Conservation (phyloP, 2,113 vertebrate species). For the Nyctereutes procyonoides region DNA sequence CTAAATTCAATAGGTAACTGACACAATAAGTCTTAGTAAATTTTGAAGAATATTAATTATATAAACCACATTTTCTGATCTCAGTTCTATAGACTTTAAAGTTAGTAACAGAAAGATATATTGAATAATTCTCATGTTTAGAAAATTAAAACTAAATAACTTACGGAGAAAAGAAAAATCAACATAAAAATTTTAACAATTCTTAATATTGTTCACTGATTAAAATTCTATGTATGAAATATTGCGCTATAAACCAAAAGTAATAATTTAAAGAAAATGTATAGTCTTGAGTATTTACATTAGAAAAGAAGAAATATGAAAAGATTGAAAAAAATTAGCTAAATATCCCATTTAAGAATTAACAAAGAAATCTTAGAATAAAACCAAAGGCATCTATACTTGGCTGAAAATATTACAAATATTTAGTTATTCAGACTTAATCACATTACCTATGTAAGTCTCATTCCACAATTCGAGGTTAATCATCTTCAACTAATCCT, state of each 20-base stretch:
- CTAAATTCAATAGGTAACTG: background rate
- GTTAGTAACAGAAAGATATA: background rate
- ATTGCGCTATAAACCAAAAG: background rate
- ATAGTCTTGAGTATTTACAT: background rate
- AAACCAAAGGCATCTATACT: background rate
- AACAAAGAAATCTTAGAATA: conserved; percentile 43
- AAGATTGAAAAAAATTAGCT: background rate
- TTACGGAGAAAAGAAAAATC: background rate
- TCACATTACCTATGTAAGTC: background rate
- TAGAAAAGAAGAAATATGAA: conserved; percentile 13
- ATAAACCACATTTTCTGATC: background rate
- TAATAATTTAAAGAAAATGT: background rate
- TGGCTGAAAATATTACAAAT: background rate
- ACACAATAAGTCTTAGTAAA: background rate
- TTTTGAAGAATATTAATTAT: background rate
- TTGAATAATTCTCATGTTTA: background rate
- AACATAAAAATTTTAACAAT: background rate
- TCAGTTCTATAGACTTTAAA: background rate
- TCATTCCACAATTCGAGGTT: background rate
- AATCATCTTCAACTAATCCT: background rate
- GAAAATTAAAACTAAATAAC: conserved; percentile 11
- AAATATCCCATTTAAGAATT: background rate
- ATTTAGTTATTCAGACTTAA: background rate
- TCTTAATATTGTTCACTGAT: background rate
- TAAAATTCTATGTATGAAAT: conserved; percentile 30